Base-by-base conservation (phyloP, 2,113 vertebrate genomes). In the Agapornis roseicollis region DNA sequence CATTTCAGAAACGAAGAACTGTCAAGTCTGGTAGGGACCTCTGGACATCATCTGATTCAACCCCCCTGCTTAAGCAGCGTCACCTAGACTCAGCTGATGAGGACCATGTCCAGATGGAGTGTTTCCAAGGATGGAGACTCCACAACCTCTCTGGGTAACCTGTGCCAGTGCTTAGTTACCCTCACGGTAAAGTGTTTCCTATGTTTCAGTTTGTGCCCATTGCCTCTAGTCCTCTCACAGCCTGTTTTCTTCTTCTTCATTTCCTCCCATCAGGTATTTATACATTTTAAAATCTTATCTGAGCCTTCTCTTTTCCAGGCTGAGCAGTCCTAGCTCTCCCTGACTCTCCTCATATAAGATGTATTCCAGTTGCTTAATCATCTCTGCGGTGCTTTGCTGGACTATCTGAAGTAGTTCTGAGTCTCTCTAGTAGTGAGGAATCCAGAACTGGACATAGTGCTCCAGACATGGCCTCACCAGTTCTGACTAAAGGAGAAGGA, bases 381-480 rank as follows among this genome's bases (percentile, higher is more conserved):
- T 23, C 13, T 60, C n/a, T 52, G 20, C 35, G 20, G 8, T 2
- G 3, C 22, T 78, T 78, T 0, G 0, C 20, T 58, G 37, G 24
- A 60, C 19, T 52, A 29, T 85, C 33, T 41, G 14, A 24, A 46
- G 39, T 49, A 76, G 9, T 16, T 63, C 31, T 8, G 8, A 17
- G 9, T 5, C 8, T 69, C 24, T 47, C 18, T 24, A 47, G 13
- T 46, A 35, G 19, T 14, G 18, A 4, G 12, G 3, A 39, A 2
- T 6, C 46, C 23, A 24, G 42, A 72, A 85, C 17, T 11, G 24
- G 6, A 41, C 22, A 4, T 23, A 35, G 11, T 18, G 50, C 13
- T 25, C 20, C 24, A 63, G 46, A 13, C 22, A 17, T 23, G 17
- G 24, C 13, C 33, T 70, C 15, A 19, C 11, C 33, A 55, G 18